Conservation (phyloP, 92 coral and sea anemone genomes). For the Meandrina meandrites region DNA sequence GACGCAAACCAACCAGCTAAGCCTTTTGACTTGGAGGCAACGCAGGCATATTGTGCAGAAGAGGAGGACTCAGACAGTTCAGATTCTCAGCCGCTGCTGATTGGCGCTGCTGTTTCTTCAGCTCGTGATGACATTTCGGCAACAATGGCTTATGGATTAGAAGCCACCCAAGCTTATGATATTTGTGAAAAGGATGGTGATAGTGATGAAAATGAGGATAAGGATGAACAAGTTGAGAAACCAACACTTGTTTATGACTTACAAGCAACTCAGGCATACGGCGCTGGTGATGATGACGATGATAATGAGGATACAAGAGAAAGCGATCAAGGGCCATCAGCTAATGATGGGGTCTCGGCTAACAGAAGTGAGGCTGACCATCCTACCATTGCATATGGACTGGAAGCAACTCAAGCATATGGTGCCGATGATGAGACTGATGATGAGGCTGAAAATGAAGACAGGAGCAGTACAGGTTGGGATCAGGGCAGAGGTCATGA, state of each 20-base stretch:
- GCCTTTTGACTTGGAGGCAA: conserved; percentile 52
- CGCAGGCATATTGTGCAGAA: conserved; percentile 60
- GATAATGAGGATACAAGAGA: conserved; percentile 27
- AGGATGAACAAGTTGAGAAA: background rate
- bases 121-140: conserved; percentile 12
- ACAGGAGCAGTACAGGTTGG: background rate
- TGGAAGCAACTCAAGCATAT: conserved; percentile 83
- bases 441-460: conserved; percentile 23
- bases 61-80: conserved; percentile 20
- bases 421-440: conserved; percentile 60
- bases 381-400: conserved; percentile 29
- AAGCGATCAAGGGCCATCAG: background rate
- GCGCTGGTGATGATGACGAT: conserved; percentile 22
- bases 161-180: conserved; percentile 39
- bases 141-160: conserved; percentile 74
- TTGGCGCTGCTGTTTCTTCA: conserved; percentile 1
- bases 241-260: conserved; percentile 41
- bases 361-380: conserved; percentile 3
- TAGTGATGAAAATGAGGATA: background rate
- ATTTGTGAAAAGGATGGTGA: conserved; percentile 2
- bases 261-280: conserved; percentile 57
- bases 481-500: conserved; percentile 20
- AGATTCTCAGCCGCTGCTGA: conserved; percentile 30
- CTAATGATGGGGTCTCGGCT: background rate
- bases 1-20: conserved; percentile 4